Conservation (phyloP, 2,888 invertebrate species). For the Cantharis nigra region DNA sequence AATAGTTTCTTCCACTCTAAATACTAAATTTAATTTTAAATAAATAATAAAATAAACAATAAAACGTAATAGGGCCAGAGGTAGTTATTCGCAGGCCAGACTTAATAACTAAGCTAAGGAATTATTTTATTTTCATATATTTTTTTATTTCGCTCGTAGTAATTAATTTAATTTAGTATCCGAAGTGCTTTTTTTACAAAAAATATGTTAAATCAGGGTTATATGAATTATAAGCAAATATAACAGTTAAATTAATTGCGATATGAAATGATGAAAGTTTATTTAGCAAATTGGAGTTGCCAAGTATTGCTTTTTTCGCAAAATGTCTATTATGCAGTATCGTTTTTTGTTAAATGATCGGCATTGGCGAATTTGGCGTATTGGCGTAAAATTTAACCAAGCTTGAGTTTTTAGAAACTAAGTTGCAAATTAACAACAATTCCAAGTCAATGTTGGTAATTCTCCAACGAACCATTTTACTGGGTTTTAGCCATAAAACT, state of each 20-base stretch:
- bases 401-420: too few species aligned
- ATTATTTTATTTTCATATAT: too few species aligned
- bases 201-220: not conserved
- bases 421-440: not conserved
- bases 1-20: too few species aligned
- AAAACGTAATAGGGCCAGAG: too few species aligned
- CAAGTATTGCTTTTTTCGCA: not conserved
- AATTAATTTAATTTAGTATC: not conserved
- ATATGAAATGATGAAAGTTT: not conserved
- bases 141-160: not conserved
- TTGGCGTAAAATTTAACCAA: not conserved
- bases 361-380: not conserved
- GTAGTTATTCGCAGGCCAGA: too few species aligned
- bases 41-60: too few species aligned
- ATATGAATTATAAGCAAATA: not conserved
- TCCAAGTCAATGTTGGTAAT: not conserved
- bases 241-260: not conserved
- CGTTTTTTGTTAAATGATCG: not conserved
- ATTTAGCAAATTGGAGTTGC: not conserved
- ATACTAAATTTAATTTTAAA: too few species aligned
- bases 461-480: not conserved
- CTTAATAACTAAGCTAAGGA: too few species aligned
- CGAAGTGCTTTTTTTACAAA: not conserved
- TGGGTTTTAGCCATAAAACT: not conserved
- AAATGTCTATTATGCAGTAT: not conserved